phyloP scores from a whole-genome alignment of 2,888 invertebrate genomes.

The Lasioglossum leucozonium region DNA sequence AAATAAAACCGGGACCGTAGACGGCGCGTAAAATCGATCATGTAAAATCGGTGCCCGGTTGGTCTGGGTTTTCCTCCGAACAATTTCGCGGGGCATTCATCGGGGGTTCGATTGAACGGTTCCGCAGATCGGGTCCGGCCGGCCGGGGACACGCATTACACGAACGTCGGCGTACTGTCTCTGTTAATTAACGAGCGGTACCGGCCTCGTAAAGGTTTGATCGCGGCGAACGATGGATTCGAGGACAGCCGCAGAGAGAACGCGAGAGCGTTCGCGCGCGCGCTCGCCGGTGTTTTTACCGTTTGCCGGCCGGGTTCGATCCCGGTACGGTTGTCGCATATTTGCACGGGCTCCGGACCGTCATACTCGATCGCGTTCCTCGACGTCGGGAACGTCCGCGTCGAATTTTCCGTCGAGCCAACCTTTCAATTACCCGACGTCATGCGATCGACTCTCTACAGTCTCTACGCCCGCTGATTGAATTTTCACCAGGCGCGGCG shows the following conservation, averaged over 20 bases:
- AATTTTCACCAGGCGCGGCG: slow-evolving; percentile 16
- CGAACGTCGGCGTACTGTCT: slow-evolving; percentile 17
- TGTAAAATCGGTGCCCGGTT: neutral
- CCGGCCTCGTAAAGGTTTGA: slow-evolving; percentile 3
- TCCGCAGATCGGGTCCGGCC: neutral
- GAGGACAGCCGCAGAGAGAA: slow-evolving; percentile 15
- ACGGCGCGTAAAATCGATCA: neutral
- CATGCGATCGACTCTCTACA: slow-evolving; percentile 7
- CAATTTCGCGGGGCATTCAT: slow-evolving; percentile 12
- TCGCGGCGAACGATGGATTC: slow-evolving; percentile 6
- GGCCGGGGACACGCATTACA: slow-evolving; percentile 8
- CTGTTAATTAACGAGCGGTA: slow-evolving; percentile 25
- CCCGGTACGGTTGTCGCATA: slow-evolving; percentile 1
- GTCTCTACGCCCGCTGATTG: slow-evolving; percentile 13
- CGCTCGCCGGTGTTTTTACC: slow-evolving; percentile 10
- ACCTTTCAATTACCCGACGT: slow-evolving; percentile 20
- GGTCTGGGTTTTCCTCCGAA: neutral
- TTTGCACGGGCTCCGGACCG: slow-evolving; percentile 12
- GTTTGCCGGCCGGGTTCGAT: neutral
- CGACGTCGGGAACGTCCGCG: neutral
- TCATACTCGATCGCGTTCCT: slow-evolving; percentile 30
- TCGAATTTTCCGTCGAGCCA: slow-evolving; percentile 18
- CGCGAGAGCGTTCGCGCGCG: too few species aligned
- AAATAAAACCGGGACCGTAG: neutral
- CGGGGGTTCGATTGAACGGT: slow-evolving; percentile 10